These are phyloP conservation scores for Turnix velox DNA, from an alignment of 2,113 vertebrate species.

Conservation along the genomic window DNA sequence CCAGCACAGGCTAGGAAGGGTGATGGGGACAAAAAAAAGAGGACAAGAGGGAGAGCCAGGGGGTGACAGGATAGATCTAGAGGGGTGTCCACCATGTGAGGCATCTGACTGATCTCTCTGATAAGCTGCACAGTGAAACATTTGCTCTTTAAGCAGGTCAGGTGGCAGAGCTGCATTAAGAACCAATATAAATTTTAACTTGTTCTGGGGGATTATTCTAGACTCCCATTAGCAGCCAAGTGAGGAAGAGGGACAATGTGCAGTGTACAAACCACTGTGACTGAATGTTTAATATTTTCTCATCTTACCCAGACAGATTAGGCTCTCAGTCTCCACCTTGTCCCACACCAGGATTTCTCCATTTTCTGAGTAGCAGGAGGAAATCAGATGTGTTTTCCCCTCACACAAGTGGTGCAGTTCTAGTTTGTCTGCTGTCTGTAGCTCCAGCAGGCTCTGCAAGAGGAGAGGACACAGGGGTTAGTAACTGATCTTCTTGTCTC, in stretches of 20 bases:
- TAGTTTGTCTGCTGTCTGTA: neutral
- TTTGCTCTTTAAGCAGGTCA: neutral
- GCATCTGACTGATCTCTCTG: neutral
- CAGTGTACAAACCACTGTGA: accelerated
- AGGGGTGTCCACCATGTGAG: neutral
- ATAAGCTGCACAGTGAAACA: neutral
- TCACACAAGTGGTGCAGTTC: neutral
- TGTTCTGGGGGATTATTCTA: neutral
- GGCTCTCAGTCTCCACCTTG: neutral
- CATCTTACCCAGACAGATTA: neutral
- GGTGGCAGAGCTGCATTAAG: neutral
- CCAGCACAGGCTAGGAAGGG: neutral
- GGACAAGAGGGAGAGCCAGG: neutral
- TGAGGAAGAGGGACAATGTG: neutral
- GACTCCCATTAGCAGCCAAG: neutral
- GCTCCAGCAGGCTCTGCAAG: neutral
- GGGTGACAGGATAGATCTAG: neutral
- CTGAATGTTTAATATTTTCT: neutral
- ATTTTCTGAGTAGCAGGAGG: neutral
- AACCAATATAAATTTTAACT: neutral
- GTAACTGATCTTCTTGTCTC: neutral
- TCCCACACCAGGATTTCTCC: neutral
- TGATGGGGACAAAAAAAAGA: neutral
- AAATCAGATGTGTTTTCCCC: neutral
- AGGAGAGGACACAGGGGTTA: neutral